These are phyloP conservation scores for Merluccius polli DNA, from an alignment of 2,797 vertebrate species.

Conservation along the genomic window DNA sequence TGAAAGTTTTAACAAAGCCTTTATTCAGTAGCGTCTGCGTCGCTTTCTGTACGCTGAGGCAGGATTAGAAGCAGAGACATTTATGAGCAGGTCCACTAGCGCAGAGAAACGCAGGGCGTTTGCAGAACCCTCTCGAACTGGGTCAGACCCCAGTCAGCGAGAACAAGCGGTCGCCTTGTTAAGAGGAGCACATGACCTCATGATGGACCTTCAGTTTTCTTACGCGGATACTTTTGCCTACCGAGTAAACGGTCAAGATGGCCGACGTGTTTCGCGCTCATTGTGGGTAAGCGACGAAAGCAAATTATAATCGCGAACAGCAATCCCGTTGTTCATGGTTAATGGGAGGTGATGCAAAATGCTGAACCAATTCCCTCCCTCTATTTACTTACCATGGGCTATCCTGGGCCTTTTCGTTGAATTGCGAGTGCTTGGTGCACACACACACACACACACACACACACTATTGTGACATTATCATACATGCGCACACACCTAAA, in stretches of 20 bases:
- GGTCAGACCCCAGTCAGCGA: background rate
- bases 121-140: background rate
- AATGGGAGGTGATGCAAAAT: background rate
- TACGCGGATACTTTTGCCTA: slow-evolving; percentile 28
- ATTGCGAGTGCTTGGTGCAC: background rate
- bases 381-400: slow-evolving; percentile 25
- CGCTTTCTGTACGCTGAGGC: background rate
- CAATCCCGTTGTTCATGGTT: background rate
- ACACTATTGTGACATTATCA: background rate
- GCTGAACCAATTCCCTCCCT: slow-evolving; percentile 8
- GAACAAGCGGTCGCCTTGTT: background rate
- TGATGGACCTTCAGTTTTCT: background rate
- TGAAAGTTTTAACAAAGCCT: background rate
- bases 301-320: background rate
- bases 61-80: background rate
- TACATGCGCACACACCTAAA: no score
- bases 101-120: background rate
- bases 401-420: slow-evolving; percentile 4
- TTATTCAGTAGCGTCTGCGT: background rate
- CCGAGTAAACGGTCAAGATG: slow-evolving; percentile 24
- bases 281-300: slow-evolving; percentile 9
- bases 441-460: background rate
- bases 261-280: background rate
- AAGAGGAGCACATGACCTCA: background rate
- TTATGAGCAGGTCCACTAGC: background rate